Conservation (phyloP, 2,797 vertebrate species). For the Paramormyrops hopkinsi region DNA sequence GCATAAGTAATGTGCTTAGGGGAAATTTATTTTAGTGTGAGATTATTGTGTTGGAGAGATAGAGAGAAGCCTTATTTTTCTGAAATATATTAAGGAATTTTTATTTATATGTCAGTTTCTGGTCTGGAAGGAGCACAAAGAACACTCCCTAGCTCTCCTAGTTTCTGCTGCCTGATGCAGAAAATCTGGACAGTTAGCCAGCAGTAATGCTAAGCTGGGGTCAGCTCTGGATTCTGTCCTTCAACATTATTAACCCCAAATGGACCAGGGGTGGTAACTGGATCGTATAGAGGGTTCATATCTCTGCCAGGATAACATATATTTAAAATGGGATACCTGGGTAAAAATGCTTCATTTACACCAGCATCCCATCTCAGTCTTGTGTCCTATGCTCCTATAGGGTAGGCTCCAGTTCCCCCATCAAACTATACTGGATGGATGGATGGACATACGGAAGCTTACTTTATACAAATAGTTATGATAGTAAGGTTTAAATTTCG, state of each 20-base stretch:
- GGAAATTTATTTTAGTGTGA: constrained; percentile 14
- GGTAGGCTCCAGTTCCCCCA: neutral
- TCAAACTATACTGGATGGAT: neutral
- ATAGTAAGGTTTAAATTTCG: neutral
- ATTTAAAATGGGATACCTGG: neutral
- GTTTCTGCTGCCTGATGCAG: neutral
- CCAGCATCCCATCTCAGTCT: neutral
- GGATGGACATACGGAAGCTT: neutral
- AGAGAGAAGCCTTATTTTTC: constrained; percentile 1
- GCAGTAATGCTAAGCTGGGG: constrained; percentile 47
- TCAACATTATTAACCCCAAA: neutral
- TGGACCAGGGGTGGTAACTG: neutral
- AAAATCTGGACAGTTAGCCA: constrained; percentile 36
- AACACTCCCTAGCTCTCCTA: neutral
- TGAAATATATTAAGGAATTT: neutral
- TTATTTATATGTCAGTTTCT: neutral
- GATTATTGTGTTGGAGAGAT: neutral
- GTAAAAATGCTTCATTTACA: neutral
- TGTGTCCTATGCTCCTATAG: neutral
- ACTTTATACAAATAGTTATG: neutral
- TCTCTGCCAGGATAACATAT: neutral
- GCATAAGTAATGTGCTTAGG: neutral
- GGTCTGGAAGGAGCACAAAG: neutral
- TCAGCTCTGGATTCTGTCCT: constrained; percentile 45
- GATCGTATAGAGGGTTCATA: neutral